Base-by-base conservation (phyloP, 2,797 vertebrate species). In the Lycodopsis pacificus region DNA sequence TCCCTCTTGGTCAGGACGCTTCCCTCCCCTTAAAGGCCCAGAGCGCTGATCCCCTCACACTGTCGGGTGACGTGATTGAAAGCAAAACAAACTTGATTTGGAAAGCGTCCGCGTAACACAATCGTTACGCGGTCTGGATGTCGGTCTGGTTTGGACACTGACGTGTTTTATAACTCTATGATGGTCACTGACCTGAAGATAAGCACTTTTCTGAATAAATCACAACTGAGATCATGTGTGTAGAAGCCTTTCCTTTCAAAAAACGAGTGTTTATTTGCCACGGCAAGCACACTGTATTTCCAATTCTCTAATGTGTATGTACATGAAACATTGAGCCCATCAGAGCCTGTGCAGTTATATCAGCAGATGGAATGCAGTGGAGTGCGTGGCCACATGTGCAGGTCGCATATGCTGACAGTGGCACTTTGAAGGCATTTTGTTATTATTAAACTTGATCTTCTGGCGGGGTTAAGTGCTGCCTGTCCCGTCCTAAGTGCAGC, bases 11-110 rank as follows among this genome's bases (percentile, higher is more conserved):
- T 15, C 72, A 63, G 68, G 73, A 84, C 82, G 62, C 54, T 51
- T 68, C 73, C 72, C 87, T 77, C 82, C 84, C 77, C 61, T 71
- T 63, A n/a, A 34, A 46, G 81, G 68, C 77, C 81, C 63, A 85
- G 66, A 88, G 76, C 81, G 89, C 89, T 88, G 89, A 89, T 86
- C 62, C 71, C 73, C 65, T 82, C 71, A 76, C 77, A 19, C 77
- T 65, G 80, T 46, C 62, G 48, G 81, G 74, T 25, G 78, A 73
- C 11, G 12, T 61, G 74, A 88, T 71, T 80, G 64, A 88, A 79
- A 73, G 73, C 62, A 62, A 73, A 83, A 80, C 48, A 7, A 53
- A 42, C 63, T 65, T 72, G 25, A 65, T 87, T 71, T 61, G 64
- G 42, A 76, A 56, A 76, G 59, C n/a, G 8, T 17, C 25, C 8